Percentiles rank a stretch among this genome's conserved stretches.
Evolutionary conservation across 2,797 vertebrate species (phyloP).

Genomic region (Micrastur ruficollis): DNA sequence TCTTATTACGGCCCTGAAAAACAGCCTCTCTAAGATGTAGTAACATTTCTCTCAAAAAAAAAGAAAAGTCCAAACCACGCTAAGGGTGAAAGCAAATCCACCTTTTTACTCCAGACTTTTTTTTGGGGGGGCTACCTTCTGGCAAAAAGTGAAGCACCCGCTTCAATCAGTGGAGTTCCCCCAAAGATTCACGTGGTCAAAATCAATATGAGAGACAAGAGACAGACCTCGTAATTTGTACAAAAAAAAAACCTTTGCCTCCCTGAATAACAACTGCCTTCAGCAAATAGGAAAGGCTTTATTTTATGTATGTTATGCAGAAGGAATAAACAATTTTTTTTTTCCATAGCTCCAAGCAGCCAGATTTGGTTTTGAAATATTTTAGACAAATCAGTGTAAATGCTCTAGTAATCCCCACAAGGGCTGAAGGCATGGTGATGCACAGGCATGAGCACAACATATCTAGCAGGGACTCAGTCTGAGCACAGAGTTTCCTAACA

Average conservation of each 20-base stretch:
- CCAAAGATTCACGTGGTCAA: too few relatives aligned
- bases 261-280: background rate
- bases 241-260: accelerated
- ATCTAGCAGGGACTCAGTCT: too few relatives aligned
- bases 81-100: background rate
- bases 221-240: background rate
- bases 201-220: background rate
- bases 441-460: accelerated
- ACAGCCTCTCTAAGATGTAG: background rate
- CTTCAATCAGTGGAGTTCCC: background rate
- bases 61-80: background rate
- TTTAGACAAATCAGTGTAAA: background rate
- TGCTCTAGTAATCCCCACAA: background rate
- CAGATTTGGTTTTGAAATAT: background rate
- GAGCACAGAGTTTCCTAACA: background rate
- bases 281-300: background rate
- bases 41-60: background rate
- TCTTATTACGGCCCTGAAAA: background rate
- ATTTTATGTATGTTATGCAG: background rate
- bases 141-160: background rate
- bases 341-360: background rate
- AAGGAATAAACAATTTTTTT: background rate
- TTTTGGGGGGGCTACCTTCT: background rate
- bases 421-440: background rate
- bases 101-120: background rate